phyloP scores from a whole-genome alignment of 1,140 invertebrate genomes.

The Watersipora subatra region DNA sequence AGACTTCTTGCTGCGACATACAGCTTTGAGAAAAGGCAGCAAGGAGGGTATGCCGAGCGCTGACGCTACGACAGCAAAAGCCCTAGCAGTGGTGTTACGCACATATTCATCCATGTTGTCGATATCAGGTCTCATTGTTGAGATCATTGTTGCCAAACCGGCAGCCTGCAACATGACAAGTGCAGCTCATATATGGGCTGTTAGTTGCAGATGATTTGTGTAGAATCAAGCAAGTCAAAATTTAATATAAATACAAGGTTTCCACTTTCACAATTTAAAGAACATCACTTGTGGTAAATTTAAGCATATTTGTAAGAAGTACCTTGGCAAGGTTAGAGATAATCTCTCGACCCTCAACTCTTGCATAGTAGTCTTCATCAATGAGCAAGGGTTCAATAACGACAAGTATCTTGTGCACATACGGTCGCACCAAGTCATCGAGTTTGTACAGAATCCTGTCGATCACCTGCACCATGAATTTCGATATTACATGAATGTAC shows the following conservation, averaged over 20 bases:
- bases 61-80: constrained; percentile 97
- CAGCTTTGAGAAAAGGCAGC: constrained; percentile 94
- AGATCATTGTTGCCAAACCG: constrained; percentile 99
- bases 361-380: constrained; percentile 99
- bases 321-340: constrained; percentile 95
- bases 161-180: constrained; percentile 60
- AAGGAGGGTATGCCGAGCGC: constrained; percentile 94
- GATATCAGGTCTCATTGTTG: constrained; percentile 99
- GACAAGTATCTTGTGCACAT: constrained; percentile 98
- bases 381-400: constrained; percentile 97
- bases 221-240: background rate
- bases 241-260: background rate
- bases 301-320: background rate
- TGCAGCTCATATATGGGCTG: background rate
- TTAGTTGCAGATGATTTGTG: background rate
- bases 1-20: constrained; percentile 96
- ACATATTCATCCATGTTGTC: constrained; percentile 99
- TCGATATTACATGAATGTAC: too few relatives aligned
- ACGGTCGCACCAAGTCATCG: constrained; percentile 94
- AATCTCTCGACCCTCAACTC: constrained; percentile 97
- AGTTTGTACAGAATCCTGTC: constrained; percentile 96
- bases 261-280: background rate
- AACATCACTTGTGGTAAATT: too few relatives aligned
- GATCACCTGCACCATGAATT: constrained; percentile 67
- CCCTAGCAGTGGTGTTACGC: constrained; percentile 93